Evolutionary conservation across 2,888 invertebrate species (phyloP).

Genomic region (Ferdinandea cuprea): DNA sequence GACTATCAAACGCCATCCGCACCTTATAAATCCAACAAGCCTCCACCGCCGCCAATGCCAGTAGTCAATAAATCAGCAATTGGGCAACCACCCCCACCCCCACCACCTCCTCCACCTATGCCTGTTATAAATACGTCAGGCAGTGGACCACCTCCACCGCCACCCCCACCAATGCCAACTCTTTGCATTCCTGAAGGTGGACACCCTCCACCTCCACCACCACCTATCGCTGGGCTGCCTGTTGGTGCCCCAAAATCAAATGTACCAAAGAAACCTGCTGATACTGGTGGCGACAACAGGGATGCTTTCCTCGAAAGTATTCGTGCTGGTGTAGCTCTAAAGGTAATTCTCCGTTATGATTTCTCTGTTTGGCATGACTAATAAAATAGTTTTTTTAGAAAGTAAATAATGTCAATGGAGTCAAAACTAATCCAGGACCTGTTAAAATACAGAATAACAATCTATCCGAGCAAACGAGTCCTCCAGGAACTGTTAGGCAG

Average conservation of each 20-base stretch:
- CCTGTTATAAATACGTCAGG: neutral
- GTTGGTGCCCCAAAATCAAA: constrained; percentile 16
- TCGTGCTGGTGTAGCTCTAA: constrained; percentile 77
- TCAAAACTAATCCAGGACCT: constrained; percentile 1
- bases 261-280: constrained; percentile 25
- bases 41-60: constrained; percentile 66
- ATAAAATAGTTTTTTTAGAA: constrained; percentile 76
- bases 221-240: constrained; percentile 1
- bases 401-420: constrained; percentile 62
- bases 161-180: constrained; percentile 39
- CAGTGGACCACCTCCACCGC: constrained; percentile 63
- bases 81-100: constrained; percentile 4
- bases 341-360: constrained; percentile 74
- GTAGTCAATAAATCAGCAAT: neutral
- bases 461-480: neutral
- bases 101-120: constrained; percentile 15
- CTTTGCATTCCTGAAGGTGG: neutral
- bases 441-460: neutral
- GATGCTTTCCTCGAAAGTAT: constrained; percentile 79
- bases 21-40: neutral
- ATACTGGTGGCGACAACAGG: constrained; percentile 64
- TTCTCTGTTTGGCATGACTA: neutral
- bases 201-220: constrained; percentile 21
- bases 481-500: neutral
- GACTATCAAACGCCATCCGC: neutral